These are phyloP conservation scores for Pelmatolapia mariae DNA, from an alignment of 2,113 vertebrate genomes.

Conservation along the genomic window DNA sequence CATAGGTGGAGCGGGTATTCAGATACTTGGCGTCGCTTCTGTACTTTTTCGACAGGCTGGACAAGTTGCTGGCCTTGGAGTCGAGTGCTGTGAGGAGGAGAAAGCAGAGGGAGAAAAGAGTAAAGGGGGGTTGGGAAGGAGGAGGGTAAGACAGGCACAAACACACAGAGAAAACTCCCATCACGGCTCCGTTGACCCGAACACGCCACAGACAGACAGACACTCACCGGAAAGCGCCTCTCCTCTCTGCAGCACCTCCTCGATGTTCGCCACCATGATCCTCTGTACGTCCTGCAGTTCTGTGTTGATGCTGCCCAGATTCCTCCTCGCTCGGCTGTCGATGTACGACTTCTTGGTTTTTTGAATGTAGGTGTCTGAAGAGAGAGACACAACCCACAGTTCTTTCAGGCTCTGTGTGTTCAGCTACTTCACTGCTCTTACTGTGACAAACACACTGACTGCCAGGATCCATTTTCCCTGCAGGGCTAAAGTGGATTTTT, in stretches of 20 bases:
- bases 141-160: background rate
- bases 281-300: constrained; percentile 97
- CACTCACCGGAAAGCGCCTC: constrained; percentile 90
- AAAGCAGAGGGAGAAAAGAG: background rate
- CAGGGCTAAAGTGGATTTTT: background rate
- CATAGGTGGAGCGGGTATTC: constrained; percentile 98
- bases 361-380: constrained; percentile 94
- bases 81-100: constrained; percentile 81
- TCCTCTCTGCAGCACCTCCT: constrained; percentile 94
- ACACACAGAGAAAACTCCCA: background rate
- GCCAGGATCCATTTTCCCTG: background rate
- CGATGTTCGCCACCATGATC: constrained; percentile 99
- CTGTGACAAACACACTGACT: background rate
- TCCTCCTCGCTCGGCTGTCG: constrained; percentile 91
- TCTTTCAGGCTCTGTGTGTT: background rate
- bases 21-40: constrained; percentile 96
- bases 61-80: constrained; percentile 96
- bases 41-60: constrained; percentile 98
- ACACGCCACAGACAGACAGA: background rate
- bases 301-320: constrained; percentile 95
- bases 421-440: background rate
- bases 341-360: constrained; percentile 99
- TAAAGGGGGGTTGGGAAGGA: background rate
- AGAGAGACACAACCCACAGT: background rate
- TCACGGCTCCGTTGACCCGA: background rate